Evolutionary conservation across 2,113 vertebrate genomes (phyloP).

Genomic region (Crotalus horridus): DNA sequence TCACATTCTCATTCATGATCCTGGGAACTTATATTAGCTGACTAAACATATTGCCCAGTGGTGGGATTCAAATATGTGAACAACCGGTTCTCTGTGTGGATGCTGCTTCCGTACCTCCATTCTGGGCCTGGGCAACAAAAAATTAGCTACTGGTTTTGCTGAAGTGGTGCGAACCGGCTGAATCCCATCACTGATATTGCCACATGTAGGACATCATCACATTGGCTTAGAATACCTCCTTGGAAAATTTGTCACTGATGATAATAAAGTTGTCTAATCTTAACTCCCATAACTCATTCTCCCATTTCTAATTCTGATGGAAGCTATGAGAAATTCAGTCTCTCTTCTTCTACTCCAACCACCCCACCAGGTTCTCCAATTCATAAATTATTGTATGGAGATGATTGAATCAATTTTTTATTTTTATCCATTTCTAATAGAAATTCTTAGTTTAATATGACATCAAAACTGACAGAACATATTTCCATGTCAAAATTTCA

Average conservation of each 20-base stretch:
- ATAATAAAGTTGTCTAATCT: background rate
- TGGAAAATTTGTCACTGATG: background rate
- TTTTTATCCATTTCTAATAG: background rate
- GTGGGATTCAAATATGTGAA: too few species aligned
- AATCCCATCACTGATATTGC: background rate
- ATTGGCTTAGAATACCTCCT: background rate
- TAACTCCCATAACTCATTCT: background rate
- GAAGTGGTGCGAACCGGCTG: too few species aligned
- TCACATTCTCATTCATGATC: background rate
- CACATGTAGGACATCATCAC: background rate
- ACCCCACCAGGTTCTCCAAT: background rate
- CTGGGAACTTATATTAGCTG: background rate
- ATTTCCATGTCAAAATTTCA: background rate
- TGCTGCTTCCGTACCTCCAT: too few species aligned
- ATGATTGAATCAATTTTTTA: background rate
- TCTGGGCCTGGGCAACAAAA: too few species aligned
- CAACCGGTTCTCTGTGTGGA: too few species aligned
- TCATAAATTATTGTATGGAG: background rate
- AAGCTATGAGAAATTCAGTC: background rate
- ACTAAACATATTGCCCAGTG: background rate
- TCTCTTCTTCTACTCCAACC: background rate
- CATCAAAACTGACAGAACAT: background rate
- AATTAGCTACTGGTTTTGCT: too few species aligned
- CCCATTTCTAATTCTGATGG: background rate
- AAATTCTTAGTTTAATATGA: background rate